phyloP scores from a whole-genome alignment of 2,888 invertebrate species.

The Trissoscelio sp. region DNA sequence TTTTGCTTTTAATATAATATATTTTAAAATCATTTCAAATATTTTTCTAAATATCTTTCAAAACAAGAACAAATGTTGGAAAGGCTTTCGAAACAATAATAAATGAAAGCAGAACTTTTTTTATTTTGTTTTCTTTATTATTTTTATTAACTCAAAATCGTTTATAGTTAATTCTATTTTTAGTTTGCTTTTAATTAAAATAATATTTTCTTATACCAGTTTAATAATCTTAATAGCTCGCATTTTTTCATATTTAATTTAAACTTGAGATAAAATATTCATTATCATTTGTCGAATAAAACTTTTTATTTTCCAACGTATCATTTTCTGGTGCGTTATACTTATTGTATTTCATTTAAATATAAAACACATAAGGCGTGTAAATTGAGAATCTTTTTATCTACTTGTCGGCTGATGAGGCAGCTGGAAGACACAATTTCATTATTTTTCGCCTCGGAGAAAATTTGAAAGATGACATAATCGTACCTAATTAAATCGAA shows the following conservation, averaged over 20 bases:
- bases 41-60: no score
- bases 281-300: background rate
- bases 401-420: slow-evolving; percentile 7
- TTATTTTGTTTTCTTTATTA: no score
- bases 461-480: slow-evolving; percentile 29
- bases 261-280: background rate
- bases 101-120: no score
- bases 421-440: slow-evolving; percentile 36
- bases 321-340: slow-evolving; percentile 4
- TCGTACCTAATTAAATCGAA: slow-evolving; percentile 1
- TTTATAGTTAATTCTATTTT: no score
- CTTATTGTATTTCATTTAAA: slow-evolving; percentile 36
- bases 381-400: slow-evolving; percentile 42
- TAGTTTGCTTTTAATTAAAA: no score
- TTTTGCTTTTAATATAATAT: no score
- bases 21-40: no score
- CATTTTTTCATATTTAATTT: background rate
- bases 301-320: slow-evolving; percentile 2
- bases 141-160: no score
- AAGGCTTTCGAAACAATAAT: no score
- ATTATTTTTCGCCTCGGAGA: slow-evolving; percentile 22
- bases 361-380: slow-evolving; percentile 19
- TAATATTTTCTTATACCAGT: no score
- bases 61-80: no score
- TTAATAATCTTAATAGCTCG: no score